Percentiles rank a stretch among this genome's conserved stretches.
phyloP scores from a whole-genome alignment of 2,888 invertebrate species.

The Ypsolopha sequella region DNA sequence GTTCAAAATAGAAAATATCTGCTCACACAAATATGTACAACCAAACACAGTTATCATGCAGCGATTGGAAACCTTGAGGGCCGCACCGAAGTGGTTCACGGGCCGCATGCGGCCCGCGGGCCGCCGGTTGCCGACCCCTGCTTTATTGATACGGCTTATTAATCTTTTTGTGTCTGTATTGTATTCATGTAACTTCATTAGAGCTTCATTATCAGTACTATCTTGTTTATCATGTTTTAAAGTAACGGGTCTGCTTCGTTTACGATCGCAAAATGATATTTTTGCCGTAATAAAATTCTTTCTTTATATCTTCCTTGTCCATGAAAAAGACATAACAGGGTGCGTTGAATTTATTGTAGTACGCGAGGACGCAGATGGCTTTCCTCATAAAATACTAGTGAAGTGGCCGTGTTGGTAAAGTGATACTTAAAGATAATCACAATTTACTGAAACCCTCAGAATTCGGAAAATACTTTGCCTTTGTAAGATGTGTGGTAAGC shows the following conservation, averaged over 20 bases:
- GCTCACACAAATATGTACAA: too few relatives aligned
- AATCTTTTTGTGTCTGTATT: too few relatives aligned
- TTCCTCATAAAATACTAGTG: constrained; percentile 60
- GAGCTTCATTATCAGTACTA: too few relatives aligned
- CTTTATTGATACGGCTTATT: too few relatives aligned
- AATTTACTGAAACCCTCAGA: constrained; percentile 57
- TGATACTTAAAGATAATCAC: constrained; percentile 67
- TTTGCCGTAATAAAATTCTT: constrained; percentile 50
- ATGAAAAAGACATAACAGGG: constrained; percentile 65
- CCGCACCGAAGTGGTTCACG: too few relatives aligned
- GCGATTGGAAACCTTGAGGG: too few relatives aligned
- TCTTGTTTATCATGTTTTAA: constrained; percentile 8
- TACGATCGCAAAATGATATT: constrained; percentile 32
- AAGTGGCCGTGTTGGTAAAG: constrained; percentile 58
- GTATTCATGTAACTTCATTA: too few relatives aligned
- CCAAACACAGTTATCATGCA: too few relatives aligned
- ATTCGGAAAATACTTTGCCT: constrained; percentile 47
- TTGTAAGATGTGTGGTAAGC: constrained; percentile 38
- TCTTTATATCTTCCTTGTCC: constrained; percentile 51
- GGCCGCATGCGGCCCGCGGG: too few relatives aligned
- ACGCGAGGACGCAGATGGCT: constrained; percentile 64
- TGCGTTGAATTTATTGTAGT: constrained; percentile 63
- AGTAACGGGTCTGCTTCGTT: neutral
- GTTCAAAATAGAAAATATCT: too few relatives aligned
- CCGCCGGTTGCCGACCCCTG: too few relatives aligned